phyloP scores from a whole-genome alignment of 2,113 vertebrate species.

The human (Homo sapiens) region DNA sequence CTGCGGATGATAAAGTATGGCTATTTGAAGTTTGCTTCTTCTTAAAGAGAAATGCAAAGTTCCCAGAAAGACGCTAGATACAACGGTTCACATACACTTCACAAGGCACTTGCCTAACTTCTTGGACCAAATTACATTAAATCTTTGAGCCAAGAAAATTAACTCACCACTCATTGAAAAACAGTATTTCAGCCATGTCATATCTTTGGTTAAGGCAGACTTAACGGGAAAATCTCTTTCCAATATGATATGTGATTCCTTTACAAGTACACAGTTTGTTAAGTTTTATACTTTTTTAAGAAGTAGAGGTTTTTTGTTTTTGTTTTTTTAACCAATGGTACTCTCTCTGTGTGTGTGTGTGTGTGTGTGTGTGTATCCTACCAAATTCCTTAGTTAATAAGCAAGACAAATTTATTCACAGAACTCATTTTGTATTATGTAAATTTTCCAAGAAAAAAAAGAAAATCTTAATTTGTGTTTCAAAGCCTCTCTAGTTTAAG shows the following conservation, averaged over 20 bases:
- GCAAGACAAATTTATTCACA: constrained; percentile 36
- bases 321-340: background rate
- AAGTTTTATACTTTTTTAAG: background rate
- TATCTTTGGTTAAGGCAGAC: background rate
- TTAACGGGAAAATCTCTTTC: background rate
- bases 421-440: background rate
- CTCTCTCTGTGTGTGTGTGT: background rate
- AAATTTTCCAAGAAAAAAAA: constrained; percentile 34
- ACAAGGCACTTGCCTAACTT: background rate
- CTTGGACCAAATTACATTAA: background rate
- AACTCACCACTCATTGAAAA: background rate
- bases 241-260: background rate
- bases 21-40: background rate
- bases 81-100: background rate
- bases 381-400: constrained; percentile 16
- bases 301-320: background rate
- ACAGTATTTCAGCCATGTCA: background rate
- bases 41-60: background rate
- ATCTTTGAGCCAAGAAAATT: background rate
- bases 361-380: background rate
- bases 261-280: background rate
- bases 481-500: background rate
- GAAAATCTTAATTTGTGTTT: constrained; percentile 6
- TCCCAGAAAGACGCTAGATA: background rate
- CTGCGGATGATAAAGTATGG: background rate